Percentiles rank a stretch among this genome's conserved stretches.
Conservation (phyloP, 2,113 vertebrate genomes). For the Lepisosteus osseus region DNA sequence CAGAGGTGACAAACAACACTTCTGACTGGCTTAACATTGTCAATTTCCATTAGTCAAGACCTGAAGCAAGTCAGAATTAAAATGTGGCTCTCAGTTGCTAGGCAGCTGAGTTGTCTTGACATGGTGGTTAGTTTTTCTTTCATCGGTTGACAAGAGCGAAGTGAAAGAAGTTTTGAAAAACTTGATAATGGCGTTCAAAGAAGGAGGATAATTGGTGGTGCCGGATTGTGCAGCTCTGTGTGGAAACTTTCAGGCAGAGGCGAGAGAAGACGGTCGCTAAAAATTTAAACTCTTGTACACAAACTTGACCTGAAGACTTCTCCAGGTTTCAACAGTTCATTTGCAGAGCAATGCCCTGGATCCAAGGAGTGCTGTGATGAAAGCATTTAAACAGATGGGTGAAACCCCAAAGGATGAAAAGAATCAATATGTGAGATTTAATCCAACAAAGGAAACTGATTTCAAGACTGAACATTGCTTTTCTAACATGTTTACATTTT, state of each 20-base stretch:
- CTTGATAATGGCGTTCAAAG: constrained; percentile 98
- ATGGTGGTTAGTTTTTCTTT: constrained; percentile 99
- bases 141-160: constrained; percentile 97
- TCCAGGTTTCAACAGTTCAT: constrained; percentile 78
- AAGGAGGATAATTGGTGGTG: constrained; percentile 95
- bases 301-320: constrained; percentile 96
- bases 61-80: constrained; percentile 97
- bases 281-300: constrained; percentile 98
- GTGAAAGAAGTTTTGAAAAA: constrained; percentile 99
- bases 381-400: constrained; percentile 75
- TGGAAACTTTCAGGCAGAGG: constrained; percentile 86
- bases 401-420: constrained; percentile 70
- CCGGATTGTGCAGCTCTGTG: constrained; percentile 87
- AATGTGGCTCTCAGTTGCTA: constrained; percentile 95
- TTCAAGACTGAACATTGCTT: no score
- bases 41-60: constrained; percentile 98
- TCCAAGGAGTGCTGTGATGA: constrained; percentile 67
- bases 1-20: constrained; percentile 97
- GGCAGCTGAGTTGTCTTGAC: constrained; percentile 98
- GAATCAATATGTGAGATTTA: constrained; percentile 77
- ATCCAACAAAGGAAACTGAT: constrained; percentile 53
- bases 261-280: constrained; percentile 82
- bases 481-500: no score
- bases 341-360: constrained; percentile 75
- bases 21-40: constrained; percentile 95